Percentiles rank a stretch among this genome's conserved stretches.
Evolutionary conservation across 1,140 invertebrate species (phyloP).

Genomic region (Brachionus rubens): DNA sequence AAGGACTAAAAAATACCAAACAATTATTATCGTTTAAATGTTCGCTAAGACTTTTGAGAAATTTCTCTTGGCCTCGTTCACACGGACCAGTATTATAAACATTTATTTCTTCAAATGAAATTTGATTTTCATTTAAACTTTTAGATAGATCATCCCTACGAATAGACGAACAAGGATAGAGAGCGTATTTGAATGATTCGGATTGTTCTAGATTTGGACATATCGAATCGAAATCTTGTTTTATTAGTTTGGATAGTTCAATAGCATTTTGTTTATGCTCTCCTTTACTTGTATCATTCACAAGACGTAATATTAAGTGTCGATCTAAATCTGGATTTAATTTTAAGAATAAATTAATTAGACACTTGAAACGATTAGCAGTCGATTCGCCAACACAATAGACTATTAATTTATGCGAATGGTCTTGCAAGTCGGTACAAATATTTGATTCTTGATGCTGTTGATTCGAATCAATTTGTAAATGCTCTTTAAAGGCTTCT

Average conservation of each 20-base stretch:
- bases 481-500: background rate
- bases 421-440: background rate
- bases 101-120: background rate
- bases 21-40: background rate
- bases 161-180: conserved; percentile 13
- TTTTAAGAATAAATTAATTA: background rate
- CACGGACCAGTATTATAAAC: background rate
- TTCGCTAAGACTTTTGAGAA: background rate
- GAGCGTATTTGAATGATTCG: background rate
- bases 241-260: background rate
- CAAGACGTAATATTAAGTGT: background rate
- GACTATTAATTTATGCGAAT: background rate
- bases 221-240: background rate
- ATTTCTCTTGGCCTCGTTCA: background rate
- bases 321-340: background rate
- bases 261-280: background rate
- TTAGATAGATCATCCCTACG: background rate
- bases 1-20: conserved; percentile 22
- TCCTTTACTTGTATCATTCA: background rate
- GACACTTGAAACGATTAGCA: background rate
- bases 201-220: background rate
- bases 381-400: conserved; percentile 32
- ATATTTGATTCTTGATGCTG: too few relatives aligned
- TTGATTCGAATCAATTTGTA: background rate
- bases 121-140: background rate